phyloP scores from a whole-genome alignment of 1,140 invertebrate genomes.

The Rhopalosiphum padi region DNA sequence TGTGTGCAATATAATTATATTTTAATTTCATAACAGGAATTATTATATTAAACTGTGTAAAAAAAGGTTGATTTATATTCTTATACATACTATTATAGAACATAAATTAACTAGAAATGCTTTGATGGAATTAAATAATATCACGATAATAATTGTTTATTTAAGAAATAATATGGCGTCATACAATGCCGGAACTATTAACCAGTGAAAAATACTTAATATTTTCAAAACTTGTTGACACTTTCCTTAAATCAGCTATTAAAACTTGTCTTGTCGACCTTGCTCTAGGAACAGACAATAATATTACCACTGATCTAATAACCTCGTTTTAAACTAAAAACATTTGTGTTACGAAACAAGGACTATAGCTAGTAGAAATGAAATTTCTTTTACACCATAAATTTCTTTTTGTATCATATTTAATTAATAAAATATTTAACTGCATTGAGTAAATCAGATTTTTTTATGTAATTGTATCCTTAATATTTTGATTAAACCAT shows the following conservation, averaged over 20 bases:
- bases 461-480: neutral
- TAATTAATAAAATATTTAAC: neutral
- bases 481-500: neutral
- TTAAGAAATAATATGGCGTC: neutral
- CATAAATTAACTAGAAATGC: neutral
- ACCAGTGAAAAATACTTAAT: neutral
- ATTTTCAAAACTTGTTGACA: constrained; percentile 19
- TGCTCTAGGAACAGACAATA: neutral
- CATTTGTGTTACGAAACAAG: neutral
- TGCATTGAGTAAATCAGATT: neutral
- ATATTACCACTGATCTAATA: neutral
- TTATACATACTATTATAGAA: neutral
- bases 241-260: constrained; percentile 20
- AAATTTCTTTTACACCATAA: neutral
- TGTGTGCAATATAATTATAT: neutral
- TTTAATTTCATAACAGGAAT: neutral
- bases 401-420: neutral
- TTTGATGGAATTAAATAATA: neutral
- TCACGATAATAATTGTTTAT: constrained; percentile 6
- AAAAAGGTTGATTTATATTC: no score
- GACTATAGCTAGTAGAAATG: neutral
- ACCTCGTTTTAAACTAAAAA: neutral
- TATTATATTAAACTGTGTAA: neutral
- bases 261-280: constrained; percentile 17
- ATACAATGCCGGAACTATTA: neutral